Evolutionary conservation across 2,797 vertebrate genomes (phyloP).

Genomic region (Premnoplex brunnescens): DNA sequence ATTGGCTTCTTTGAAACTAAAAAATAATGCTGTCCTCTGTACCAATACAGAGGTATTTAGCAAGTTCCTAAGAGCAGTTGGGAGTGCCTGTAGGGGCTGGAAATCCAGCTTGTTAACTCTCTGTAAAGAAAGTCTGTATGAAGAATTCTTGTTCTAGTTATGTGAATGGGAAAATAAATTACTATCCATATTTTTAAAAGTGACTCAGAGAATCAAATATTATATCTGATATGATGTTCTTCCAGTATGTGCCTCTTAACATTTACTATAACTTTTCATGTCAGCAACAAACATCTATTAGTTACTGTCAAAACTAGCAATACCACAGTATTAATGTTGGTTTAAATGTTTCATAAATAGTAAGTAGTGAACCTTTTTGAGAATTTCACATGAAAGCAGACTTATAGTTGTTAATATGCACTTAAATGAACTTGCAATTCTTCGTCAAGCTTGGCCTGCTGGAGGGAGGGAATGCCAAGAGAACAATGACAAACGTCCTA

Average conservation of each 20-base stretch:
- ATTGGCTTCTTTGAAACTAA: background rate
- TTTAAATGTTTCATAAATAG: background rate
- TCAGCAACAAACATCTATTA: background rate
- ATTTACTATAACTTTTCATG: background rate
- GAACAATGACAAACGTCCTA: background rate
- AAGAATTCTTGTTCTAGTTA: constrained; percentile 26
- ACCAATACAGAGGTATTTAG: background rate
- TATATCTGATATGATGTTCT: background rate
- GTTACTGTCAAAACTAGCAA: background rate
- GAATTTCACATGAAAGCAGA: background rate
- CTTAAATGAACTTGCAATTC: background rate
- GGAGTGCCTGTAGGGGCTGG: constrained; percentile 21
- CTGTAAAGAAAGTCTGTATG: background rate
- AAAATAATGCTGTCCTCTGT: background rate
- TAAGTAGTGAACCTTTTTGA: background rate
- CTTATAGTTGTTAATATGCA: background rate
- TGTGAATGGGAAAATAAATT: constrained; percentile 1
- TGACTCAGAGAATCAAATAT: constrained; percentile 7
- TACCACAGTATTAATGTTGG: background rate
- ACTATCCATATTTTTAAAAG: constrained; percentile 22
- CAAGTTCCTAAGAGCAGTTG: background rate
- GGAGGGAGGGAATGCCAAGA: background rate
- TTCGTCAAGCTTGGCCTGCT: background rate
- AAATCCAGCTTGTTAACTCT: constrained; percentile 66
- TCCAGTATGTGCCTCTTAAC: background rate